phyloP scores from a whole-genome alignment of 2,797 vertebrate species.

The Craterocephalus amniculus region DNA sequence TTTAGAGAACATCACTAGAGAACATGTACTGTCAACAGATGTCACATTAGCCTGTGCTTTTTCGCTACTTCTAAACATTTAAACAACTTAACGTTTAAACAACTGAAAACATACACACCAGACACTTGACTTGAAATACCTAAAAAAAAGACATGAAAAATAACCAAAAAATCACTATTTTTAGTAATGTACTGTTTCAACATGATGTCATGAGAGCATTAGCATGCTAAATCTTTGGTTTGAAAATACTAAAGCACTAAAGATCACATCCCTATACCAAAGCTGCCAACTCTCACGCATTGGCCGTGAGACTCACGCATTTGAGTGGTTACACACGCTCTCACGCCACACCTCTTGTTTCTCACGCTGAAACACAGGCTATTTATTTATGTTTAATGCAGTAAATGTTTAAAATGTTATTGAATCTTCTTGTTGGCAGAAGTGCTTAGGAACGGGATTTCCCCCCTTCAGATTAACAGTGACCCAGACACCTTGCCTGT shows the following conservation, averaged over 20 bases:
- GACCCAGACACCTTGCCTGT: no score
- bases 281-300: no score
- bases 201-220: conserved; percentile 11
- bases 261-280: conserved; percentile 30
- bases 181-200: not conserved
- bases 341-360: no score
- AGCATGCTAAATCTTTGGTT: conserved; percentile 32
- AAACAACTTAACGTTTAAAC: no score
- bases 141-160: not conserved
- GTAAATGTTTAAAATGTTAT: no score
- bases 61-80: not conserved
- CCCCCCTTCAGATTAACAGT: no score
- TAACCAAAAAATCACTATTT: not conserved
- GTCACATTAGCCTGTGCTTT: not conserved
- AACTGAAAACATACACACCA: not conserved
- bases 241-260: conserved; percentile 27
- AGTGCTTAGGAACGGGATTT: no score
- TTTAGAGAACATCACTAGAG: not conserved
- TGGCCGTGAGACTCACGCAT: no score
- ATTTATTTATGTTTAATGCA: no score
- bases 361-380: no score
- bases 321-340: no score
- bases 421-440: no score
- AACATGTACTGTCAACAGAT: not conserved
- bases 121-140: not conserved